Evolutionary conservation across 1,140 invertebrate genomes (phyloP), one percentile per base, ranked within the genome.

Genomic region (Caenorhabditis briggsae): DNA sequence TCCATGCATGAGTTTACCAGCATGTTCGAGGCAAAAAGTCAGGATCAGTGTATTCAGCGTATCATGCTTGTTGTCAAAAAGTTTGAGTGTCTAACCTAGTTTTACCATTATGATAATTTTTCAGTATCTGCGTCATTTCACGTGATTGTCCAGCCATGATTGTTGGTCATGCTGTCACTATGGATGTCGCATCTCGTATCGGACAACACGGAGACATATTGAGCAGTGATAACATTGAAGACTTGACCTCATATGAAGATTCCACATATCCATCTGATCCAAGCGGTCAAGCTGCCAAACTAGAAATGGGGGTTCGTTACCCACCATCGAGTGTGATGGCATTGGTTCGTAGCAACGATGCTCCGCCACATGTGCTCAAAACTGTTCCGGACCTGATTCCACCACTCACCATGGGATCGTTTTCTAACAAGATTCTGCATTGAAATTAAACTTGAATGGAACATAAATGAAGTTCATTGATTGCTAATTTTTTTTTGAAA

Each of bases 251-350:
- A 11, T 56, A 61, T 41, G 53, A 58, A 43, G 82, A 58, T 46
- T 61, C 56, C 1, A 56, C 53, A 3, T 83, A 83, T 43, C 33
- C 53, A 43, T 61, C 82, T 6, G 43, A 58, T 43, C 82, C 53
- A 0, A 58, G 82, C 58, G 53, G 33, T 2, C 83, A 50, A 64
- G 83, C 83, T 6, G 46, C 56, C 2, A 61, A 61, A 23, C 16
- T 84, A 20, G 83, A 84, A 64, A 64, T 84, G 25, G 83, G 83
- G 16, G 55, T 84, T 46, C 83, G 83, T 59, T 85, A 70, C 33
- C 84, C 84, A 5, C 84, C 84, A 2, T 48, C n/a, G 33, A 85
- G 84, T 65, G 55, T 85, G n/a, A 50, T 85, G 84, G 58, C 25
- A 23, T n/a, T 61, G 5, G 46, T 78, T 65, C 61, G 84, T 20